A percentile compares a stretch with the other conserved stretches of the same genome.
phyloP scores from a whole-genome alignment of 2,888 invertebrate species.

The Thumatha senex region DNA sequence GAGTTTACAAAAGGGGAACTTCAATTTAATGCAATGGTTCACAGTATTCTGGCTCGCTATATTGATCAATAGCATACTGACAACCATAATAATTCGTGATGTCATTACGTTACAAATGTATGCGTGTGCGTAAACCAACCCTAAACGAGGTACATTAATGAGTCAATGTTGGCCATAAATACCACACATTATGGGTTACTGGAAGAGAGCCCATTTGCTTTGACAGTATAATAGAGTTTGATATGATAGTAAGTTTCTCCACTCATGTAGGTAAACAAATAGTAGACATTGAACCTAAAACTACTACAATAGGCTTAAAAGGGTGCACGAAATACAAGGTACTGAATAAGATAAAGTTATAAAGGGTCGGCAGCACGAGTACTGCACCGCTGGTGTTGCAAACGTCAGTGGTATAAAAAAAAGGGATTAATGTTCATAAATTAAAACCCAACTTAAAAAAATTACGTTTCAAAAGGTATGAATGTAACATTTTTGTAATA shows the following conservation, averaged over 20 bases:
- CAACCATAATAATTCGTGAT: conserved; percentile 63
- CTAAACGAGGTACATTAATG: conserved; percentile 55
- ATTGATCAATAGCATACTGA: conserved; percentile 58
- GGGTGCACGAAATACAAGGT: not conserved
- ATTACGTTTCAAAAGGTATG: no score
- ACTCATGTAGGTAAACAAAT: conserved; percentile 37
- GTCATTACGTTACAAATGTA: conserved; percentile 56
- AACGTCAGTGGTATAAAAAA: no score
- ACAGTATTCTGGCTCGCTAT: conserved; percentile 46
- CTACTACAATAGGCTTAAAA: not conserved
- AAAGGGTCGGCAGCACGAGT: no score
- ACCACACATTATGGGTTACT: conserved; percentile 38
- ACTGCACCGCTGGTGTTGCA: no score
- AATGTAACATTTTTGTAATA: no score
- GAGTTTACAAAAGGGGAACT: conserved; percentile 28
- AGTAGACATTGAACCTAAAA: no score
- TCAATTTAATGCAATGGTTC: conserved; percentile 52
- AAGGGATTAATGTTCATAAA: no score
- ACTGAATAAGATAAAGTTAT: not conserved
- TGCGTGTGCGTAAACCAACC: conserved; percentile 58
- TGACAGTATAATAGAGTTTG: conserved; percentile 33
- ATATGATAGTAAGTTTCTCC: not conserved
- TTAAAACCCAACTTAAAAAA: no score
- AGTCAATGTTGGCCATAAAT: conserved; percentile 51
- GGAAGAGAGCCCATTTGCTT: conserved; percentile 40